Percentiles rank a stretch among this genome's conserved stretches.
Evolutionary conservation across 2,888 invertebrate species (phyloP).

Genomic region (Drymonia ruficornis): DNA sequence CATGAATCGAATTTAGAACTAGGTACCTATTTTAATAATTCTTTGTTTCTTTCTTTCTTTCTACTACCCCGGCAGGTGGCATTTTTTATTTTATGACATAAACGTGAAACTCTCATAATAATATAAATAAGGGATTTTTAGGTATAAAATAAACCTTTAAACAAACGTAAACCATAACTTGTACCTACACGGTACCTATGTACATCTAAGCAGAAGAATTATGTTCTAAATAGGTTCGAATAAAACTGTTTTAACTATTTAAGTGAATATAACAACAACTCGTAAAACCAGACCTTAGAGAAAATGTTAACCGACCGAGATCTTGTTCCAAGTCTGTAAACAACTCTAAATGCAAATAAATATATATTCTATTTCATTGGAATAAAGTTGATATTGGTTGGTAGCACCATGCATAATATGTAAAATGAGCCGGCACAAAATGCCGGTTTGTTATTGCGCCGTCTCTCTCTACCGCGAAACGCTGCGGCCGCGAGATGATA

Average conservation of each 20-base stretch:
- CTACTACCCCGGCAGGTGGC: too few species aligned
- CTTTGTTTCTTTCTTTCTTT: too few species aligned
- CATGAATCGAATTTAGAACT: too few species aligned
- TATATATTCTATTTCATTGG: constrained; percentile 37
- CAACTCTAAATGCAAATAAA: constrained; percentile 39
- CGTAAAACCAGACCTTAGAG: constrained; percentile 19
- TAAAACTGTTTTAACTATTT: constrained; percentile 4
- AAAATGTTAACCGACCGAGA: constrained; percentile 34
- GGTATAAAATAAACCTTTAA: too few species aligned
- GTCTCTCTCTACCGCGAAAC: constrained; percentile 76
- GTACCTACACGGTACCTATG: too few species aligned
- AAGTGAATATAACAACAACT: constrained; percentile 20
- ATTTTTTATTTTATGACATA: too few species aligned
- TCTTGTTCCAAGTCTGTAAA: constrained; percentile 52
- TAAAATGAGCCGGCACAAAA: constrained; percentile 69
- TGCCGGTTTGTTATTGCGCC: constrained; percentile 82
- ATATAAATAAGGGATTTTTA: too few species aligned
- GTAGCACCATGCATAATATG: constrained; percentile 24
- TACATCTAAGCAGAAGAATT: neutral
- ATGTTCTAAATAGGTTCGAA: neutral
- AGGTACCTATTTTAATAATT: too few species aligned
- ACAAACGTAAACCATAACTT: too few species aligned
- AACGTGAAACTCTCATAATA: too few species aligned
- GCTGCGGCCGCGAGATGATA: constrained; percentile 66
- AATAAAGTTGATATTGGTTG: constrained; percentile 57